Base-by-base conservation (phyloP, 2,888 invertebrate species). In the Dolomedes plantarius region DNA sequence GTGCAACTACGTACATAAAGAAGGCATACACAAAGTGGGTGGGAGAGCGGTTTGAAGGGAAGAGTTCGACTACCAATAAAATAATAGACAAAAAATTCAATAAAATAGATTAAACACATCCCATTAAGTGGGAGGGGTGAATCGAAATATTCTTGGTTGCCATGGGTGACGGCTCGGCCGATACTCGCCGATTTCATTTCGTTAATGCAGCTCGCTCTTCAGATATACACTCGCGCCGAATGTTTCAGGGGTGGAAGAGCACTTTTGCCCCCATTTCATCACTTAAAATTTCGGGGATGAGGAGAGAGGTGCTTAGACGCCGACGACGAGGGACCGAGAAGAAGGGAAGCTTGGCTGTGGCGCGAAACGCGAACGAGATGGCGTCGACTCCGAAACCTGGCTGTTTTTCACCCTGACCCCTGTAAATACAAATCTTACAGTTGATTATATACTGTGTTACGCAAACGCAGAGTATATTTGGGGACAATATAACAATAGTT, bases 71-170 rank as follows among this genome's bases (percentile, higher is more conserved):
- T 46, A 2, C 41, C 41, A 46, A 46, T 46, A 46, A 46, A 46
- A 46, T 46, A 46, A 46, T 46, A 46, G 41, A 46, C 41, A 13
- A 73, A 67, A 71, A 82, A 75, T 73, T 78, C 85, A 78, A 85
- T 85, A 85, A 85, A 85, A 73, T 73, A 85, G 85, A 85, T 85
- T 85, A 85, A 85, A 85, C 85, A 85, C 85, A 85, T 85, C 78
- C 50, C 85, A 85, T 85, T 85, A 78, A 85, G 73, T 78, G 85
- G 78, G 72, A 31, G 85, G 78, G 72, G 46, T 77, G 65, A 41
- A 64, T 67, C 13, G 36, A 68, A 56, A 50, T 68, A 68, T n/a
- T 28, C 31, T 32, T 31, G 19, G 85, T 73, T 85, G 77, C 78
- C 67, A 73, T 68, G 68, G 76, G 75, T 16, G 36, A 82, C 82